phyloP scores from a whole-genome alignment of 2,888 invertebrate species.

The Petrolisthes cinctipes region DNA sequence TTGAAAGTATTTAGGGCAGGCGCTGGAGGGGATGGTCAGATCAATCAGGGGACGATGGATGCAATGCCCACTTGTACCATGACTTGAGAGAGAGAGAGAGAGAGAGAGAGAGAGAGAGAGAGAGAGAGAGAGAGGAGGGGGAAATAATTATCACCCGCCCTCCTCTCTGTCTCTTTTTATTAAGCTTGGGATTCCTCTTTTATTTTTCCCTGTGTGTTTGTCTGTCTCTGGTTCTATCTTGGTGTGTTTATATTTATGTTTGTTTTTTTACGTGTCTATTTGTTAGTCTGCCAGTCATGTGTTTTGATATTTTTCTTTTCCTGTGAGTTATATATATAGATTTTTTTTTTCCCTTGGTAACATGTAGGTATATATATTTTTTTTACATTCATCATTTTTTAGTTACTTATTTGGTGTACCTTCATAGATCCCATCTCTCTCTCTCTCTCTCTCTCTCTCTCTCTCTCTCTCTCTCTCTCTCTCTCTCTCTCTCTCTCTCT shows the following conservation, averaged over 20 bases:
- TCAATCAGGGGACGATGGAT: too few species aligned
- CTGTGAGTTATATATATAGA: not conserved
- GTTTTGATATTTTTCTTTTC: not conserved
- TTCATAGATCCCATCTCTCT: not conserved
- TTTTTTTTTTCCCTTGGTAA: not conserved
- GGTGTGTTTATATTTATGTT: not conserved
- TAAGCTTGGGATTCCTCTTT: not conserved
- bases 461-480: not conserved
- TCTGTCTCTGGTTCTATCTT: not conserved
- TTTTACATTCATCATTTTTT: not conserved
- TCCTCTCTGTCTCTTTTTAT: too few species aligned
- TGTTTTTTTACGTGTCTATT: not conserved
- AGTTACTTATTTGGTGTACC: not conserved
- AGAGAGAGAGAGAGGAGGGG: not conserved
- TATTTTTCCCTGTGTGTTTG: not conserved
- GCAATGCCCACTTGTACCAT: too few species aligned
- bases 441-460: not conserved
- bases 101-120: not conserved
- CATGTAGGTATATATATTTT: not conserved
- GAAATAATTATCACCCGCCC: too few species aligned
- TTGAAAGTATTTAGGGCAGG: too few species aligned
- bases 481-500: conserved; percentile 7
- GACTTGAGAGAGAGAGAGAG: not conserved
- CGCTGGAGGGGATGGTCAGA: too few species aligned
- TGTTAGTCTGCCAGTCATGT: not conserved